These are phyloP conservation scores for Psilopogon haemacephalus DNA, from an alignment of 2,113 vertebrate genomes.

Conservation along the genomic window DNA sequence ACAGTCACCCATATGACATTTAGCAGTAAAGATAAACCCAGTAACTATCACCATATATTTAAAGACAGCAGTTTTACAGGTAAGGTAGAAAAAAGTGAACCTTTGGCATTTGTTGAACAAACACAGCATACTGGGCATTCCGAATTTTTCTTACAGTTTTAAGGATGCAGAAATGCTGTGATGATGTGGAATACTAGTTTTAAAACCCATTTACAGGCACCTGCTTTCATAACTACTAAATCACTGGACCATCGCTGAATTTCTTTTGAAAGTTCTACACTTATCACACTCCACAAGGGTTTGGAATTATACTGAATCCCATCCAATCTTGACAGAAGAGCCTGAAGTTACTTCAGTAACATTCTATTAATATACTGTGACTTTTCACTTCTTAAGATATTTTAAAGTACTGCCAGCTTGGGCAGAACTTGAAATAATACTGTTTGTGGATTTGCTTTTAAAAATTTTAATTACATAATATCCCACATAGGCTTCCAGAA, in stretches of 20 bases:
- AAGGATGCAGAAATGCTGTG: background rate
- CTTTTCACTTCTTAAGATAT: background rate
- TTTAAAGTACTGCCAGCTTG: background rate
- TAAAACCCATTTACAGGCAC: background rate
- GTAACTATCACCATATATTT: background rate
- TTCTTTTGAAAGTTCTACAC: background rate
- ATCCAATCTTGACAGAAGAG: background rate
- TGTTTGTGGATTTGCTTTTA: background rate
- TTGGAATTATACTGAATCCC: background rate
- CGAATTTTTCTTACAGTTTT: background rate
- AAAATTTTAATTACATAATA: background rate
- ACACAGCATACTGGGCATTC: background rate
- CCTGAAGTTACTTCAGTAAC: background rate
- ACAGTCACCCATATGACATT: background rate
- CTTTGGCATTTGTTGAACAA: background rate
- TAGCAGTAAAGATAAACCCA: background rate
- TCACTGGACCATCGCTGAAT: background rate
- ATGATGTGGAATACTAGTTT: background rate
- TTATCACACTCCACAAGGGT: background rate
- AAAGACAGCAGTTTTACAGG: background rate
- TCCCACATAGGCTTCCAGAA: background rate
- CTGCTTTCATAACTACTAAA: background rate
- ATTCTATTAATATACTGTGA: background rate
- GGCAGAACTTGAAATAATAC: background rate
- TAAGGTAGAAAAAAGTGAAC: background rate